A percentile compares a stretch with the other conserved stretches of the same genome.
Evolutionary conservation across 1,140 invertebrate species (phyloP).

Genomic region (Drosophila littoralis): DNA sequence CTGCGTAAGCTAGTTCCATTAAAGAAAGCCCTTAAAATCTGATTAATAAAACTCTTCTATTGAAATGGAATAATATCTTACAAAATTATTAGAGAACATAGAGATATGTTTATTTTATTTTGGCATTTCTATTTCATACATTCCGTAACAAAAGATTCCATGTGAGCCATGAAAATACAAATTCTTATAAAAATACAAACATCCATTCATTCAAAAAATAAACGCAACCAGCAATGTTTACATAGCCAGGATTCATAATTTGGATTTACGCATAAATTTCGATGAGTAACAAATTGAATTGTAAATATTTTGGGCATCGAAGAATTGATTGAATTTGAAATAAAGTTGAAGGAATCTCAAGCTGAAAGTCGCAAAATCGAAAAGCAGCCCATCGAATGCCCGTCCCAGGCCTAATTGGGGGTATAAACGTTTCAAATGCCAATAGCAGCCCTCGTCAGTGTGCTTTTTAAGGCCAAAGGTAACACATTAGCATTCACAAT

Average conservation of each 20-base stretch:
- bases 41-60: too few species aligned
- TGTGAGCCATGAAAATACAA: not conserved
- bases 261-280: constrained; percentile 43
- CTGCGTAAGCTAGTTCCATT: too few species aligned
- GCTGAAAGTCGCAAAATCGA: not conserved
- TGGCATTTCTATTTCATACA: too few species aligned
- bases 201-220: constrained; percentile 5
- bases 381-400: not conserved
- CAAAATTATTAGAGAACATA: too few species aligned
- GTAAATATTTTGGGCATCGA: constrained; percentile 26
- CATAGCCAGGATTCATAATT: constrained; percentile 6
- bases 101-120: too few species aligned
- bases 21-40: too few species aligned
- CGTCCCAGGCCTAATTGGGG: constrained; percentile 71
- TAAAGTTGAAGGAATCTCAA: constrained; percentile 7
- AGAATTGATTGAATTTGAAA: constrained; percentile 35
- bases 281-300: constrained; percentile 31
- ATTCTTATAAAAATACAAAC: not conserved
- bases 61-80: too few species aligned
- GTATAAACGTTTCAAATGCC: constrained; percentile 64
- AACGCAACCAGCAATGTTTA: constrained; percentile 1
- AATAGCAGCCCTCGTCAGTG: constrained; percentile 44
- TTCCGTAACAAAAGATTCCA: not conserved
- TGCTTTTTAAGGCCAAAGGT: constrained; percentile 62
- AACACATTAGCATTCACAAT: constrained; percentile 65